Evolutionary conservation across 2,888 invertebrate genomes (phyloP), one percentile per base, ranked within the genome.

Genomic region (Fragum sueziense): DNA sequence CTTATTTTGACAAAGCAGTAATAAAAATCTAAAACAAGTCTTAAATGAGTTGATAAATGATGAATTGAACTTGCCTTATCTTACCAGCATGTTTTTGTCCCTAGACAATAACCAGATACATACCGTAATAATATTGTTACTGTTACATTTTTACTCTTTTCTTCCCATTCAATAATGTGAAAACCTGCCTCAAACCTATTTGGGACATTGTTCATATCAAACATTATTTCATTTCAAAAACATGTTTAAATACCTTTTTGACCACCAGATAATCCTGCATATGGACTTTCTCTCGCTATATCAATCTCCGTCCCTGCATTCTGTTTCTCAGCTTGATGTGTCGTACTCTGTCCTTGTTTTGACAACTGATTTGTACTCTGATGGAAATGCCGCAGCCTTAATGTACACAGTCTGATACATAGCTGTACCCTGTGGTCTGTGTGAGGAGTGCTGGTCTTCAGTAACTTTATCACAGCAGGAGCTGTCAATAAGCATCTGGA

Each of bases 211-310:
- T n/a, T n/a, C n/a, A n/a, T n/a, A n/a, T n/a, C n/a, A n/a, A n/a
- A n/a, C n/a, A n/a, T n/a, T n/a, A n/a, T n/a, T n/a, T n/a, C n/a
- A n/a, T n/a, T n/a, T n/a, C n/a, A n/a, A n/a, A n/a, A n/a, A n/a
- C n/a, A n/a, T n/a, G n/a, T n/a, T n/a, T n/a, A n/a, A n/a, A n/a
- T 62, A 86, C 89, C 89, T 85, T 89, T 89, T 79, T 88, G 80
- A 52, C 82, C 86, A 14, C 73, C 59, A 52, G 87, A 84, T 47
- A 90, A 61, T 11, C 86, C 87, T 31, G 87, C 87, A 79, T 89
- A 90, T 1, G 90, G 89, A 72, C 74, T 87, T 77, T 88, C 84
- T 72, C 86, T 83, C 0, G 86, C 75, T 52, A 88, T 69, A 22
- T 88, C 87, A 27, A 90, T 67, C 34, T 87, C 87, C 20, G 61